Conservation (phyloP, 2,113 vertebrate genomes). For the Hymenochirus boettgeri region DNA sequence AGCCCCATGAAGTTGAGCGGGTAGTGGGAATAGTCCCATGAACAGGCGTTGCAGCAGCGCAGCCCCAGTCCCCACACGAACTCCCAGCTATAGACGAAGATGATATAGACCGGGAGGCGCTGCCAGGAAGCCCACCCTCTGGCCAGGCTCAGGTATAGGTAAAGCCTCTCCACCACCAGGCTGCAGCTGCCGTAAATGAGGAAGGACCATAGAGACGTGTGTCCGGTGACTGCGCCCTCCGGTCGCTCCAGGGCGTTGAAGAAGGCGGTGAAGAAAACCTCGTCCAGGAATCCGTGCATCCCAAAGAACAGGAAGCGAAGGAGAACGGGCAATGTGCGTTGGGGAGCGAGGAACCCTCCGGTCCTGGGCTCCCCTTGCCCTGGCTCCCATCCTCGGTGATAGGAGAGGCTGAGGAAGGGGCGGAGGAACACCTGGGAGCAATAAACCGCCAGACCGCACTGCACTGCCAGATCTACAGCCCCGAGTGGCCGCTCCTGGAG, state of each 20-base stretch:
- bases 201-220: constrained; percentile 85
- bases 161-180: constrained; percentile 77
- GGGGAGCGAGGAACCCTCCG: background rate
- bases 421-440: constrained; percentile 69
- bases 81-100: constrained; percentile 78
- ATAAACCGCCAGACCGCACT: constrained; percentile 73
- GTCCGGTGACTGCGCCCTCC: constrained; percentile 55
- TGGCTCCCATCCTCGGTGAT: constrained; percentile 26
- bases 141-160: constrained; percentile 64
- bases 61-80: constrained; percentile 72
- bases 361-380: background rate
- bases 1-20: constrained; percentile 81
- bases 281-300: constrained; percentile 82
- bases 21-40: constrained; percentile 85
- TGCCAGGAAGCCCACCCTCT: constrained; percentile 67
- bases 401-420: constrained; percentile 62
- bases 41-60: constrained; percentile 69
- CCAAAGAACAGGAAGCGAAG: constrained; percentile 74
- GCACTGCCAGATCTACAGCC: constrained; percentile 60
- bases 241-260: constrained; percentile 72
- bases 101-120: constrained; percentile 71
- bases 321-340: constrained; percentile 54
- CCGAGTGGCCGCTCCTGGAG: constrained; percentile 40
- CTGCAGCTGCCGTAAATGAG: constrained; percentile 84
- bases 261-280: constrained; percentile 76